phyloP scores from a whole-genome alignment of 1,140 invertebrate species.

The Scaptomyza hsui region DNA sequence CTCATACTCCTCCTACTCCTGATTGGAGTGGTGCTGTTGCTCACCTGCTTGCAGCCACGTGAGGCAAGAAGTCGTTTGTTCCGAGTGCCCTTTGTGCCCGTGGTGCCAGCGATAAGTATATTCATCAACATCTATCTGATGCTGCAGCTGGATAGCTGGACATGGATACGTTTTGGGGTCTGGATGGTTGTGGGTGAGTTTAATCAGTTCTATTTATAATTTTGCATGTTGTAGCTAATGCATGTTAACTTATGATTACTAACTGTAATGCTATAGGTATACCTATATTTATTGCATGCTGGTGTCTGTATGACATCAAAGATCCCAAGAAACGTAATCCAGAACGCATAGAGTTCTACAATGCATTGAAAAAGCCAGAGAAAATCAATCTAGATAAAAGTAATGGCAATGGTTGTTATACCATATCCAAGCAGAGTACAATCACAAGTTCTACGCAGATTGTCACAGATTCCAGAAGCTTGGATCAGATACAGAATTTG shows the following conservation, averaged over 20 bases:
- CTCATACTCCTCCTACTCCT: conserved; percentile 57
- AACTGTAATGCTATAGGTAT: conserved; percentile 62
- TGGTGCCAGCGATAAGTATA: conserved; percentile 88
- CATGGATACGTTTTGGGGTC: conserved; percentile 90
- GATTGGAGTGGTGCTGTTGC: conserved; percentile 53
- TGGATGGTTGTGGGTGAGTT: conserved; percentile 88
- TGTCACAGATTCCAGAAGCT: conserved; percentile 45
- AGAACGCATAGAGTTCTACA: conserved; percentile 55
- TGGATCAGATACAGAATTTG: conserved; percentile 73
- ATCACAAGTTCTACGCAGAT: conserved; percentile 50
- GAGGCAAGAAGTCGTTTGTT: conserved; percentile 63
- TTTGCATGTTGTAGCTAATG: conserved; percentile 68
- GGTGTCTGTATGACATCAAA: conserved; percentile 73
- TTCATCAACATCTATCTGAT: conserved; percentile 90
- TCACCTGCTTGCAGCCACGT: conserved; percentile 71
- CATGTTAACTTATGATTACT: conserved; percentile 48
- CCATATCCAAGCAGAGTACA: conserved; percentile 57
- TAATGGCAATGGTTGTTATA: conserved; percentile 41
- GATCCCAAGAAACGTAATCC: conserved; percentile 67
- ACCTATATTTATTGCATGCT: conserved; percentile 78
- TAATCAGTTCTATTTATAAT: not conserved
- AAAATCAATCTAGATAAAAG: not conserved
- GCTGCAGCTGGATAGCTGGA: conserved; percentile 87
- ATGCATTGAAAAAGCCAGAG: conserved; percentile 29
- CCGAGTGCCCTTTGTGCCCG: conserved; percentile 89